A percentile compares a stretch with the other conserved stretches of the same genome.
Evolutionary conservation across 2,113 vertebrate species (phyloP).

Genomic region (Gnathonemus echidnorhynchus): DNA sequence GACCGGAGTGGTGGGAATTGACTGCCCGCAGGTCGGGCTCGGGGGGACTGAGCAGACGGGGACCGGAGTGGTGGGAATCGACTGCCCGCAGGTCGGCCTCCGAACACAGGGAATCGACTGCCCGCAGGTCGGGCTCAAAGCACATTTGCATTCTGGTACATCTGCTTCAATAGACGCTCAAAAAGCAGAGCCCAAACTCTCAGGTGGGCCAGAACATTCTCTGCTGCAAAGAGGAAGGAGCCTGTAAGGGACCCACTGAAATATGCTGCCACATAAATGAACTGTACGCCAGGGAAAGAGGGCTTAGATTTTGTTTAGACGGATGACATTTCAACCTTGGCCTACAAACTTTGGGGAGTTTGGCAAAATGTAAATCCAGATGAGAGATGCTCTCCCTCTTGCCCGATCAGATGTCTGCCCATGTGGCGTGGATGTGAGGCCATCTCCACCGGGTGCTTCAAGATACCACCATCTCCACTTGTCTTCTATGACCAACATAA

Average conservation of each 20-base stretch:
- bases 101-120: not conserved
- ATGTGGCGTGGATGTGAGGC: not conserved
- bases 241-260: not conserved
- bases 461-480: not conserved
- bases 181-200: slow-evolving; percentile 20
- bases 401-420: not conserved
- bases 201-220: not conserved
- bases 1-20: no score
- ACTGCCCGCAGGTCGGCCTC: not conserved
- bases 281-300: not conserved
- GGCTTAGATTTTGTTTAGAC: not conserved
- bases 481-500: not conserved
- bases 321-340: not conserved
- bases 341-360: not conserved
- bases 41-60: not conserved
- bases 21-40: no score
- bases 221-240: not conserved
- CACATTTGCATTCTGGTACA: slow-evolving; percentile 22
- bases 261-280: not conserved
- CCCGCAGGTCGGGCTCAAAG: not conserved
- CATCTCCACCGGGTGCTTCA: not conserved
- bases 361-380: not conserved
- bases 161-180: slow-evolving; percentile 22
- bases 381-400: not conserved
- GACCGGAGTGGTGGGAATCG: not conserved